Evolutionary conservation across 2,113 vertebrate species (phyloP), one percentile per base, ranked within the genome.

Genomic region (Nesoenas mayeri): DNA sequence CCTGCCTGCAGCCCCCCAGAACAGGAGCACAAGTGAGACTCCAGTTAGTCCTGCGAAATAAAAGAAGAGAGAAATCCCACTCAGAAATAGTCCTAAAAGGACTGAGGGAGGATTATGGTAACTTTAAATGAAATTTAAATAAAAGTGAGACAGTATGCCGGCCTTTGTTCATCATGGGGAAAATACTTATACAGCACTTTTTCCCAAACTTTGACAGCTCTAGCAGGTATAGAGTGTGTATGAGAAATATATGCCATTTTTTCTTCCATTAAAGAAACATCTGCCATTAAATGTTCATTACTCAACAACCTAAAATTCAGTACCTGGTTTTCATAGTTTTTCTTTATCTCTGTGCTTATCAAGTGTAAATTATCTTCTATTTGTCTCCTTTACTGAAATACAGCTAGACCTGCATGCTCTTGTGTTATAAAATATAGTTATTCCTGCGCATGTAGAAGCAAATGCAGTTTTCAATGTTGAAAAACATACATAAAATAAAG

Each of bases 251-350:
- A 25, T 40, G 56, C 5, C 29, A 29, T 87, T 74, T 91, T 91
- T 86, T 66, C 69, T 91, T 56, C 71, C 65, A 77, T 91, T 91
- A 93, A 61, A 78, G 91, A 87, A 57, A 7, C 5, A 42, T 88
- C 65, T 73, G 34, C 79, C 36, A 61, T 92, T 93, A 91, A 92
- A 69, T 0, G 1, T 56, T 91, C 54, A 9, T 70, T 91, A 60
- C 56, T 12, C 67, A 85, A 88, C 71, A 94, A 18, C 64, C 71
- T 85, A 36, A 87, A 94, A 96, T 79, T 75, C 85, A 73, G 62
- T 15, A 50, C 77, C 70, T 61, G 67, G 44, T 80, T 62, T 92
- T 89, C 40, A 25, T 21, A 48, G 71, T 12, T 22, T 36, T 79
- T 57, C 20, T 73, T 93, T 65, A 60, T 77, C 54, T 88, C 71